These are phyloP conservation scores for Zenarchopterus dispar DNA, from an alignment of 2,797 vertebrate species.

Conservation along the genomic window DNA sequence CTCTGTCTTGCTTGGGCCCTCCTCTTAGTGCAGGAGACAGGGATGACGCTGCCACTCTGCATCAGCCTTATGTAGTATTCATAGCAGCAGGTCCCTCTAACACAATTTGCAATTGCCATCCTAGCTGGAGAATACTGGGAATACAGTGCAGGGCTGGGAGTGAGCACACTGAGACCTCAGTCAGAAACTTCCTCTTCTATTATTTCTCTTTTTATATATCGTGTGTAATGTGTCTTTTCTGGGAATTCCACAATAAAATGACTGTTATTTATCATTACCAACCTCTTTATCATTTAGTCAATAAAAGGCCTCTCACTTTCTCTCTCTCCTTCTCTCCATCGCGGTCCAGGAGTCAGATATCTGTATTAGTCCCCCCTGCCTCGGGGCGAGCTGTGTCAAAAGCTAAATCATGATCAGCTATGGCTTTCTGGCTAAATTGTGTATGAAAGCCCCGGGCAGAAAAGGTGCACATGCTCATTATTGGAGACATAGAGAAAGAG, in stretches of 20 bases:
- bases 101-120: slow-evolving; percentile 90
- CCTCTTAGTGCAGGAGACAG: slow-evolving; percentile 76
- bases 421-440: slow-evolving; percentile 99
- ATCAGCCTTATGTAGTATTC: slow-evolving; percentile 86
- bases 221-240: slow-evolving; percentile 97
- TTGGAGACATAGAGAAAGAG: slow-evolving; percentile 91
- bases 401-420: slow-evolving; percentile 99
- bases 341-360: slow-evolving; percentile 99
- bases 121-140: slow-evolving; percentile 86
- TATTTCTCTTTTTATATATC: slow-evolving; percentile 90
- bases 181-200: slow-evolving; percentile 80
- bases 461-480: slow-evolving; percentile 99
- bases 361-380: slow-evolving; percentile 99
- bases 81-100: slow-evolving; percentile 86
- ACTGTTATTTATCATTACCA: slow-evolving; percentile 99
- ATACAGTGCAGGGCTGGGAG: slow-evolving; percentile 88
- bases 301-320: slow-evolving; percentile 97
- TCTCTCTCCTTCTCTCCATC: slow-evolving; percentile 86
- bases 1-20: slow-evolving; percentile 78
- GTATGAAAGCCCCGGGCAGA: slow-evolving; percentile 98
- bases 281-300: slow-evolving; percentile 99
- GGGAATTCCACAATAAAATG: slow-evolving; percentile 99
- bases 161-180: slow-evolving; percentile 53
- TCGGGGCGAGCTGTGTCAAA: slow-evolving; percentile 98
- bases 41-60: slow-evolving; percentile 80